phyloP scores from a whole-genome alignment of 2,888 invertebrate species.

The Nineta flava region DNA sequence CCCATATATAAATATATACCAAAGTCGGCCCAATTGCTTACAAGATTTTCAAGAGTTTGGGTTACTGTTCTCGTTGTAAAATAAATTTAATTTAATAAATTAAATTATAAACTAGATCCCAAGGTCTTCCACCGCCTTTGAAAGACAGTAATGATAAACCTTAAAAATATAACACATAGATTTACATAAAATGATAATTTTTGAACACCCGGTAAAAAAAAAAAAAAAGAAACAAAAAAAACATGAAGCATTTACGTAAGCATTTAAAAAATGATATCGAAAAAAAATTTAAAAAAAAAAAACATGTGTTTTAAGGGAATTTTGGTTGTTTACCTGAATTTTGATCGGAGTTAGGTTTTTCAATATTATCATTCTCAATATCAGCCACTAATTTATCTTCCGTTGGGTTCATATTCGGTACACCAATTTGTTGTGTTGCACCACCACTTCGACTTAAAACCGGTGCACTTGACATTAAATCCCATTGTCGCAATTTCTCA shows the following conservation, averaged over 20 bases:
- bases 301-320: neutral
- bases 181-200: neutral
- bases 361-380: neutral
- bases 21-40: too few relatives aligned
- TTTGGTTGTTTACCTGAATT: neutral
- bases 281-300: neutral
- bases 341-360: slow-evolving; percentile 1
- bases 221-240: neutral
- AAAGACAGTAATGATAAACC: neutral
- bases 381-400: slow-evolving; percentile 1
- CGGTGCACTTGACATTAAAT: slow-evolving; percentile 65
- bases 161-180: neutral
- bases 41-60: too few relatives aligned
- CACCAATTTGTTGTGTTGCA: neutral
- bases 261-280: too few relatives aligned
- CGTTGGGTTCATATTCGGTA: neutral
- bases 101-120: too few relatives aligned
- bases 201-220: neutral
- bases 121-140: too few relatives aligned
- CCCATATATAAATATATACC: too few relatives aligned
- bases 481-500: slow-evolving; percentile 77
- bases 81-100: too few relatives aligned
- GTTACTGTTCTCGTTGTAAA: too few relatives aligned
- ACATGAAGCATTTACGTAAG: neutral
- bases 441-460: neutral